These are phyloP conservation scores for Melinopterus prodromus DNA, from an alignment of 2,888 invertebrate genomes.

Conservation along the genomic window DNA sequence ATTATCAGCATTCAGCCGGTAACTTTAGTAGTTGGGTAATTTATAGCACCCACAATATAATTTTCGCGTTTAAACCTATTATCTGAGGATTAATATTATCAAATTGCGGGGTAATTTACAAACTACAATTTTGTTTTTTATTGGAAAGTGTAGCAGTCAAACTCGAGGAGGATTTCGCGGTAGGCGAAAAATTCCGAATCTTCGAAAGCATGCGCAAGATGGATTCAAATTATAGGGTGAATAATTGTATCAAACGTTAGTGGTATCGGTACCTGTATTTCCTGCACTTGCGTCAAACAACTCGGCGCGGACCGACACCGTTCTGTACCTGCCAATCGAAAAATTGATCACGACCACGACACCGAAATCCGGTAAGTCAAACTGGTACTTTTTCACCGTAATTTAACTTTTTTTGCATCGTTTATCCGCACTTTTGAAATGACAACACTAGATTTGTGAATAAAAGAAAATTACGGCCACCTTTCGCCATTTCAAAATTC, in stretches of 20 bases:
- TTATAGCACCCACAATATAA: background rate
- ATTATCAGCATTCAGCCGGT: background rate
- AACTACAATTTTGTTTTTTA: background rate
- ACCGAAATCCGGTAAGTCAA: background rate
- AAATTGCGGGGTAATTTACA: constrained; percentile 9
- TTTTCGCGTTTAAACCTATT: background rate
- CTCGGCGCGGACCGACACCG: background rate
- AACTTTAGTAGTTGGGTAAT: background rate
- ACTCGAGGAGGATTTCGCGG: background rate
- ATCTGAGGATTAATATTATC: constrained; percentile 23
- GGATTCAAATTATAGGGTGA: background rate
- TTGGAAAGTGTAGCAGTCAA: background rate
- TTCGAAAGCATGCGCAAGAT: background rate
- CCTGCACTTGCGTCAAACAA: background rate
- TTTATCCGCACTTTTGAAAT: background rate
- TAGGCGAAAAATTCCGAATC: background rate
- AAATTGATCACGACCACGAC: background rate
- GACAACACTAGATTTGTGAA: no score
- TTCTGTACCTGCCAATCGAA: background rate
- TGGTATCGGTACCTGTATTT: background rate
- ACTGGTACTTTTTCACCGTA: background rate
- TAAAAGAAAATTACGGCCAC: no score
- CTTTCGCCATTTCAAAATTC: no score
- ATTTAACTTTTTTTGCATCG: background rate
- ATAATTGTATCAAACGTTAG: background rate